Base-by-base conservation (phyloP, 2,113 vertebrate genomes). In the Cavia aperea region DNA sequence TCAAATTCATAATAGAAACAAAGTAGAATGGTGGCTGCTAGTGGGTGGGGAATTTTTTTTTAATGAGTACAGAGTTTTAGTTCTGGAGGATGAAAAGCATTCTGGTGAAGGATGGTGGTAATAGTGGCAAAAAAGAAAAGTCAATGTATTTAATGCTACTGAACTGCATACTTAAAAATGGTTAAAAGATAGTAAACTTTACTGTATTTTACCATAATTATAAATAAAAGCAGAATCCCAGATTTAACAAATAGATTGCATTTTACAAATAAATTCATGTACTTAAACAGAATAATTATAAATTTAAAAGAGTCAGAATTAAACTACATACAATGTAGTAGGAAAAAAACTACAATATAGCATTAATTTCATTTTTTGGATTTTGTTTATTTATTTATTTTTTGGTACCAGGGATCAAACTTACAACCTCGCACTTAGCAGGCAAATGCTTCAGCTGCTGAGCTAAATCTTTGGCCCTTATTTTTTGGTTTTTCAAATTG, bases 141-240 rank as follows among this genome's bases (percentile, higher is more conserved):
- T n/a, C 21, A 60, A 62, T 49, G 33, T 19, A 82, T 18, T 72
- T 90, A 72, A 81, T 68, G 21, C 62, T 62, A 60, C 12, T 72
- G 39, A 36, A 70, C 21, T 46, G 23, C 29, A 70, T 33, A 82
- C 13, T 62, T 62, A 72, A 60, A 83, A 60, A 62, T 29, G 54
- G 13, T 46, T 24, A 77, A 62, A 81, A 56, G 58, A 78, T 10
- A 7, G 51, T 29, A 88, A 88, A 85, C 70, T 84, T 49, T 89
- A 46, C 84, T n/a, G 24, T 49, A 91, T 77, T 86, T 93, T 68
- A 91, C 14, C 6, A 58, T 39, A 94, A 65, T 95, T 91, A 94
- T 26, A 75, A 43, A 46, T 46, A 46, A 65, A 89, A 63, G 51
- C 43, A 73, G 26, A 77, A 77, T 51, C 26, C 46, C 13, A 72